phyloP scores from a whole-genome alignment of 2,113 vertebrate species.

The Equus przewalskii region DNA sequence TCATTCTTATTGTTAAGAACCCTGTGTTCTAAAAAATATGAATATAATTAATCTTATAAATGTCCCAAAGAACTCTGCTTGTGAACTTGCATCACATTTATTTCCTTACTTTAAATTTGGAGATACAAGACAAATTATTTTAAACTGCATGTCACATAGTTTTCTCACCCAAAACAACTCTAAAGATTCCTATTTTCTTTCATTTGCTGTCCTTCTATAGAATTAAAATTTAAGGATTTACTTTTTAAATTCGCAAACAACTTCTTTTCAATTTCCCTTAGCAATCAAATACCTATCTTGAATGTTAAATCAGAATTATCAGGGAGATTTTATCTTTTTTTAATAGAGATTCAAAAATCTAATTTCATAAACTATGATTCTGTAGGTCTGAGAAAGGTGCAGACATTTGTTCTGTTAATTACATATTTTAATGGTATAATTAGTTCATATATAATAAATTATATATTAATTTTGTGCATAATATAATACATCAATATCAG shows the following conservation, averaged over 20 bases:
- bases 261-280: neutral
- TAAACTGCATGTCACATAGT: neutral
- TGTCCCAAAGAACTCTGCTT: neutral
- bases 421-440: neutral
- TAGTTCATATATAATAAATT: neutral
- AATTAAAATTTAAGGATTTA: slow-evolving; percentile 6
- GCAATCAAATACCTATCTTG: neutral
- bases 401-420: neutral
- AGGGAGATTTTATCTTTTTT: neutral
- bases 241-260: neutral
- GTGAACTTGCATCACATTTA: neutral
- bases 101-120: neutral
- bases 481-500: neutral
- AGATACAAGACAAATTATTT: neutral
- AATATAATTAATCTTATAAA: neutral
- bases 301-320: neutral
- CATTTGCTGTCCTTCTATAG: neutral
- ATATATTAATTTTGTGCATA: neutral
- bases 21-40: neutral
- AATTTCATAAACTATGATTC: neutral
- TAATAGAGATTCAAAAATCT: neutral
- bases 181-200: neutral
- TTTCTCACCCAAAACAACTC: neutral
- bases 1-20: neutral
- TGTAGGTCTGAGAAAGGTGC: neutral